Conservation (phyloP, 2,113 vertebrate species). For the Setophaga petechia region DNA sequence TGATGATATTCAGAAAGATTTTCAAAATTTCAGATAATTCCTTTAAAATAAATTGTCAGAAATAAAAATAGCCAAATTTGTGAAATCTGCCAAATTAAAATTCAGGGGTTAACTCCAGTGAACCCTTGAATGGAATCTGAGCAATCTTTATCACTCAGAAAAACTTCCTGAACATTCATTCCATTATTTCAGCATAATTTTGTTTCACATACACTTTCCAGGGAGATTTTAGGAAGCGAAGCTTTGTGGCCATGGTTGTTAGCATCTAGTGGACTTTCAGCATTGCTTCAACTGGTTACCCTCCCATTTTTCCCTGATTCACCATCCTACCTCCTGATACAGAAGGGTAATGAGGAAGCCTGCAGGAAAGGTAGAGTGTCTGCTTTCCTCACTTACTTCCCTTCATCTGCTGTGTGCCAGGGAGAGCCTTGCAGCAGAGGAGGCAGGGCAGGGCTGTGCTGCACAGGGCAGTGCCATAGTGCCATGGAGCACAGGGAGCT, state of each 20-base stretch:
- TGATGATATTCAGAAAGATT: not conserved
- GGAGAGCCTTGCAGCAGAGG: not conserved
- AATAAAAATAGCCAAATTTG: not conserved
- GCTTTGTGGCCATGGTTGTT: conserved; percentile 85
- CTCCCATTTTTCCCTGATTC: conserved; percentile 77
- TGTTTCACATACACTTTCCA: conserved; percentile 51
- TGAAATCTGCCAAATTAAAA: not conserved
- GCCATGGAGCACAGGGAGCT: not conserved
- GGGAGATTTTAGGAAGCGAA: conserved; percentile 86
- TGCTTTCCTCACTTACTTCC: not conserved
- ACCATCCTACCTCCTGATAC: conserved; percentile 80
- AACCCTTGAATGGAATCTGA: not conserved
- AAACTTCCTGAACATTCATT: not conserved
- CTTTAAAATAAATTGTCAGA: not conserved
- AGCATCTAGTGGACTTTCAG: conserved; percentile 72
- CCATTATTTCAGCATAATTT: not conserved
- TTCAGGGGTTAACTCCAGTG: not conserved
- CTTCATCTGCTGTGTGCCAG: not conserved
- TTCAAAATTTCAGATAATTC: not conserved
- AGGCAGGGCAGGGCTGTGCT: not conserved
- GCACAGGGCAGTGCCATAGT: not conserved
- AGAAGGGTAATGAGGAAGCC: conserved; percentile 80
- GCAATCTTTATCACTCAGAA: not conserved
- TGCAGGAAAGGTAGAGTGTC: conserved; percentile 74
- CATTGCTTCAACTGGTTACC: conserved; percentile 75